Evolutionary conservation across 2,888 invertebrate genomes (phyloP).

Genomic region (Opisthograptis luteolata): DNA sequence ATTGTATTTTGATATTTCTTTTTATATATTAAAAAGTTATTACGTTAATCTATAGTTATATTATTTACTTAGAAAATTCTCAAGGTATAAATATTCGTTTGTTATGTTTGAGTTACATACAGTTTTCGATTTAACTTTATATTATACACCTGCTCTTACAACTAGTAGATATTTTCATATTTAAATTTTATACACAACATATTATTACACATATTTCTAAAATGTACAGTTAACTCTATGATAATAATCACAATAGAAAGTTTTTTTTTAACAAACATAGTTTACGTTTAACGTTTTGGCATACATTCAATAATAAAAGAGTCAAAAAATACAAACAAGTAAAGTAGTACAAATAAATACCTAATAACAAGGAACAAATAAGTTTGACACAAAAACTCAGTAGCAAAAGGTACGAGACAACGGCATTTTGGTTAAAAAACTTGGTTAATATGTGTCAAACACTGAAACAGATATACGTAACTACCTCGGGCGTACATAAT

Average conservation of each 20-base stretch:
- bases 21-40: constrained; percentile 43
- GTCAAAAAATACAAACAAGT: background rate
- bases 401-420: no score
- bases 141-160: constrained; percentile 22
- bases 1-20: constrained; percentile 47
- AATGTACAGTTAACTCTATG: constrained; percentile 51
- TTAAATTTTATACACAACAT: constrained; percentile 54
- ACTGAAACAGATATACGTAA: constrained; percentile 12
- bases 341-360: background rate
- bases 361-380: background rate
- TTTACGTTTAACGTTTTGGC: constrained; percentile 54
- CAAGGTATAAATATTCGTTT: constrained; percentile 57
- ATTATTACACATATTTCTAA: constrained; percentile 45
- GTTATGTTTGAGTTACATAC: constrained; percentile 36
- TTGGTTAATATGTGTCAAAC: background rate
- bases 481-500: constrained; percentile 10
- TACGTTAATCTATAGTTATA: constrained; percentile 42
- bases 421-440: no score
- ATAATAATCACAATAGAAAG: constrained; percentile 62
- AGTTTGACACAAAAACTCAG: background rate
- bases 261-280: constrained; percentile 45
- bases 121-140: constrained; percentile 24
- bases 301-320: constrained; percentile 2
- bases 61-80: constrained; percentile 42
- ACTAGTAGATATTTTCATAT: constrained; percentile 37